Percentiles rank a stretch among this genome's conserved stretches.
Conservation (phyloP, 2,113 vertebrate species). For the Pseudorectes ferrugineus region DNA sequence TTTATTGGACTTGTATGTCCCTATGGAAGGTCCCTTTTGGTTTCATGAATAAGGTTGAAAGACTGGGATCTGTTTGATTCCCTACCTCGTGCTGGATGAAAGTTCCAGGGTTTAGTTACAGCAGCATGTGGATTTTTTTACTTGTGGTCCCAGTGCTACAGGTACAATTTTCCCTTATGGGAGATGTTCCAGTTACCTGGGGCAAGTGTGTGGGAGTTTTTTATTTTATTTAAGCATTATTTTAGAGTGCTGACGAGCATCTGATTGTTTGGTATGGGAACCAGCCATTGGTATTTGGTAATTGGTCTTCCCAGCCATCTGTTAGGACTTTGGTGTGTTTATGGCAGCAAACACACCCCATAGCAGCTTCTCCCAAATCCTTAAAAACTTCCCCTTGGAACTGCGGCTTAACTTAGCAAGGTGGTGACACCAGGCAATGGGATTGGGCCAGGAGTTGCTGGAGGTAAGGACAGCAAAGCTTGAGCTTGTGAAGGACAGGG, state of each 20-base stretch:
- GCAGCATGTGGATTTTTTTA: not conserved
- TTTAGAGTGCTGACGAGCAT: not conserved
- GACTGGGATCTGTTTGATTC: not conserved
- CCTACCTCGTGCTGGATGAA: not conserved
- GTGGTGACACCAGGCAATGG: not conserved
- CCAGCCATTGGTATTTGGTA: not conserved
- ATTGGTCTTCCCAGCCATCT: not conserved
- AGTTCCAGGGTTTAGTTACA: not conserved
- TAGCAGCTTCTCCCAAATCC: not conserved
- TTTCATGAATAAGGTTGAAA: not conserved
- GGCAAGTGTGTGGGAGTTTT: rapidly evolving
- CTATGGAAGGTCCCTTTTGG: not conserved
- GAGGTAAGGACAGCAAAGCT: not conserved
- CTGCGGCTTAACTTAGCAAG: not conserved
- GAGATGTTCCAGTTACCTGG: not conserved
- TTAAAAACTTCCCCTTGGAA: not conserved
- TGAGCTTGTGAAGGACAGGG: not conserved
- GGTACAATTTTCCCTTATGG: not conserved
- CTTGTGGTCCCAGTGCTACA: not conserved
- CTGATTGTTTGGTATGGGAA: not conserved
- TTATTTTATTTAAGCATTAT: not conserved
- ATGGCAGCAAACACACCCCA: not conserved
- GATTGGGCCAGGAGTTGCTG: not conserved
- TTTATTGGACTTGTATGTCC: not conserved
- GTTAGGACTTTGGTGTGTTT: not conserved